phyloP scores from a whole-genome alignment of 2,888 invertebrate genomes.

The Prosopocoilus inquinatus region DNA sequence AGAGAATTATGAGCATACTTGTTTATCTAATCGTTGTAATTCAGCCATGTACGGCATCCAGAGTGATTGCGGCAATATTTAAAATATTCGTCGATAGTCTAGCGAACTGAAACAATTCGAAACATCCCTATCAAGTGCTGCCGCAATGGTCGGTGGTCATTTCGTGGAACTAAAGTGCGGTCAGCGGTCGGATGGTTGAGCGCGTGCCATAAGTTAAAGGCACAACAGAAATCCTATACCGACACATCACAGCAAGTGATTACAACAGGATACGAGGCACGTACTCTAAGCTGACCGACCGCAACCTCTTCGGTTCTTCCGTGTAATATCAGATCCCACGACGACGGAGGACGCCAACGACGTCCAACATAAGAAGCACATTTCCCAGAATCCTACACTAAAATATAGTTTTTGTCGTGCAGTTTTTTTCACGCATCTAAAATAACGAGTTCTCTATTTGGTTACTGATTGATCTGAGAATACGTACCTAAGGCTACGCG shows the following conservation, averaged over 20 bases:
- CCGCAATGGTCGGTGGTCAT: slow-evolving; percentile 13
- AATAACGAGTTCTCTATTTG: slow-evolving; percentile 18
- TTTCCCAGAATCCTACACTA: no score
- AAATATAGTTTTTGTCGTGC: no score
- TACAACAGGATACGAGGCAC: slow-evolving; percentile 22
- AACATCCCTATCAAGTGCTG: slow-evolving; percentile 18
- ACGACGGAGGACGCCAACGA: no score
- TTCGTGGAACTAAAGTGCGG: slow-evolving; percentile 19
- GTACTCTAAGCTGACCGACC: slow-evolving; percentile 24
- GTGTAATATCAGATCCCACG: no score
- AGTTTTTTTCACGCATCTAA: slow-evolving; percentile 3
- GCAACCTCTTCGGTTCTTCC: slow-evolving; percentile 15
- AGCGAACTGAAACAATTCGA: slow-evolving; percentile 11
- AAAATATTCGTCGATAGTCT: slow-evolving; percentile 14
- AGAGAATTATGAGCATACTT: slow-evolving; percentile 9
- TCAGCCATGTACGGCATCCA: slow-evolving; percentile 9
- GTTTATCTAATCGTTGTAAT: slow-evolving; percentile 13
- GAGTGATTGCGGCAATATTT: slow-evolving; percentile 14
- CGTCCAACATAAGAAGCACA: no score
- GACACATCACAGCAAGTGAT: slow-evolving; percentile 23
- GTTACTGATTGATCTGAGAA: slow-evolving; percentile 16
- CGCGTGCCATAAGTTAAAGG: slow-evolving; percentile 25
- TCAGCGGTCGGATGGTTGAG: slow-evolving; percentile 16
- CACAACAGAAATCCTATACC: slow-evolving; percentile 2
- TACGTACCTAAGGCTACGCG: slow-evolving; percentile 11